Conservation (phyloP, 2,797 vertebrate genomes). For the Trematomus bernacchii region DNA sequence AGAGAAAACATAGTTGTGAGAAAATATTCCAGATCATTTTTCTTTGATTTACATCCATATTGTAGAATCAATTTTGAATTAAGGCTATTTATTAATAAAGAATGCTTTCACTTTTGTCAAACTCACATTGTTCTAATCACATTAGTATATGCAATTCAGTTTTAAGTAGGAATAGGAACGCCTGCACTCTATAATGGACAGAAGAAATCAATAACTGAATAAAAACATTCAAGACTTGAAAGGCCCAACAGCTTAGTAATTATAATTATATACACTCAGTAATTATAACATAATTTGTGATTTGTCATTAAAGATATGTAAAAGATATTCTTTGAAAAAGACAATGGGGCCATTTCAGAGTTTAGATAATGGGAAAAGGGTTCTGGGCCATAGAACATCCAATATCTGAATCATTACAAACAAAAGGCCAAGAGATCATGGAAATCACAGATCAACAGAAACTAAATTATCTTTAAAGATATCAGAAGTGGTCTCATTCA, state of each 20-base stretch:
- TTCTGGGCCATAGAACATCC: neutral
- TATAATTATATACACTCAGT: too few species aligned
- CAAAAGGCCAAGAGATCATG: neutral
- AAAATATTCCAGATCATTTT: neutral
- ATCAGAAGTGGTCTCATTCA: neutral
- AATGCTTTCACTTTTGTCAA: neutral
- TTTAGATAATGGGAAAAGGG: too few species aligned
- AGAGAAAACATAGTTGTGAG: neutral
- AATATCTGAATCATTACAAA: constrained; percentile 1
- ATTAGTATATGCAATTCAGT: too few species aligned
- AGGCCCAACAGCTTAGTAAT: neutral
- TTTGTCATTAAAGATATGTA: neutral
- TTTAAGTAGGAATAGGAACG: neutral
- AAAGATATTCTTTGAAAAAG: neutral
- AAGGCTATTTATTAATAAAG: too few species aligned
- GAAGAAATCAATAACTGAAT: neutral
- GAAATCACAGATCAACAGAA: constrained; percentile 2
- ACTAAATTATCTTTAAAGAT: neutral
- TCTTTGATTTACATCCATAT: neutral
- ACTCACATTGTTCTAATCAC: too few species aligned
- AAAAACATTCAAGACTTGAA: neutral
- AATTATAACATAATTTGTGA: neutral
- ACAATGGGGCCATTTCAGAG: too few species aligned
- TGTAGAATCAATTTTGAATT: neutral
- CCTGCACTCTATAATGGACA: neutral